Evolutionary conservation across 2,113 vertebrate species (phyloP).

Genomic region (Todiramphus saurophagus): DNA sequence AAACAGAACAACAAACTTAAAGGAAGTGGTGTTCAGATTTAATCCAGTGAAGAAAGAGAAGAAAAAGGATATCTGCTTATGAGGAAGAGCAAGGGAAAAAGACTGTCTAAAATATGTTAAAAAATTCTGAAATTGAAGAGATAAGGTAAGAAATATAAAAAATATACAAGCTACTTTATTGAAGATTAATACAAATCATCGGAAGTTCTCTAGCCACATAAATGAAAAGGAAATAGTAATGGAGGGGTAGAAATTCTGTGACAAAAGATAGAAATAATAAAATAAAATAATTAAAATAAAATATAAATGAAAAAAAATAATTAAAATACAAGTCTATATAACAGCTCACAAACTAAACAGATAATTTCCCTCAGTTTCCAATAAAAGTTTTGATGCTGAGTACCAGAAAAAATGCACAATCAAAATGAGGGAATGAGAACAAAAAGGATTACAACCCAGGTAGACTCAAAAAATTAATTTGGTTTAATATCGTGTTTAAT

Average conservation of each 20-base stretch:
- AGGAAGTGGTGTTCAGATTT: not conserved
- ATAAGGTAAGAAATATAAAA: not conserved
- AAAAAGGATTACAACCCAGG: not conserved
- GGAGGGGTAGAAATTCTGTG: not conserved
- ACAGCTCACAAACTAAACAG: not conserved
- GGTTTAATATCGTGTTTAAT: not conserved
- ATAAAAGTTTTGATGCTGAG: not conserved
- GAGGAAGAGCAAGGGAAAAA: not conserved
- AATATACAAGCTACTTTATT: not conserved
- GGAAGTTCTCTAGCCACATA: not conserved
- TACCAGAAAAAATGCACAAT: not conserved
- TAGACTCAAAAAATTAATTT: not conserved
- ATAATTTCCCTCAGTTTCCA: not conserved
- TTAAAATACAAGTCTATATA: not conserved
- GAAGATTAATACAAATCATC: not conserved
- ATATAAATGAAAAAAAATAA: not conserved
- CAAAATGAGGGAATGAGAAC: not conserved
- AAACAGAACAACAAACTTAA: not conserved
- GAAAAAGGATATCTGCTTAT: not conserved
- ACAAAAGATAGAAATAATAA: not conserved
- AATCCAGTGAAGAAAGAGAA: not conserved
- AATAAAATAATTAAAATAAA: not conserved
- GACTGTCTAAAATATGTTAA: not conserved
- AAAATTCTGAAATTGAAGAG: not conserved
- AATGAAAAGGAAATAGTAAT: not conserved